Conservation (phyloP, 37 sponge, comb jelly and placozoan genomes). For the Halichondria panicea region DNA sequence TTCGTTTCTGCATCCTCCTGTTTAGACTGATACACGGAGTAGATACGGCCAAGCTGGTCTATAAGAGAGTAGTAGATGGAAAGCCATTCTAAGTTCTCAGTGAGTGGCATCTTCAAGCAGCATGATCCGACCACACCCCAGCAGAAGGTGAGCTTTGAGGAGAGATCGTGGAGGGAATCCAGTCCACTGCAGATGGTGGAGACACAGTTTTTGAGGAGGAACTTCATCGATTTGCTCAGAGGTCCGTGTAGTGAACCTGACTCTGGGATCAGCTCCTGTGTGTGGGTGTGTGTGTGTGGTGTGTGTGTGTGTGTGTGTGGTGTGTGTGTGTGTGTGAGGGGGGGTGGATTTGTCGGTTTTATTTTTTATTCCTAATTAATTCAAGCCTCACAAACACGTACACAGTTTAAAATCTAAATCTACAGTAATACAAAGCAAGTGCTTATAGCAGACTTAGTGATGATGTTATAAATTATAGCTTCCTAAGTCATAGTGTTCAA, state of each 20-base stretch:
- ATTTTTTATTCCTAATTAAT: background rate
- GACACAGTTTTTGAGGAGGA: conserved; percentile 34
- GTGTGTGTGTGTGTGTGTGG: too few relatives aligned
- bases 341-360: background rate
- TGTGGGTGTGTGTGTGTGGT: too few relatives aligned
- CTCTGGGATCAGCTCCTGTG: conserved; percentile 55
- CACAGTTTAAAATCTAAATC: background rate
- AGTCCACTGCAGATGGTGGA: conserved; percentile 17
- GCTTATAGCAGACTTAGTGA: background rate
- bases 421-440: background rate
- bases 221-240: conserved; percentile 14
- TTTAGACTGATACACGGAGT: conserved; percentile 12
- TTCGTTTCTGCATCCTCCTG: conserved; percentile 1
- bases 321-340: background rate
- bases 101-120: conserved; percentile 35
- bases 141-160: conserved; percentile 35
- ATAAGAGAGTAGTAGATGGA: conserved; percentile 25
- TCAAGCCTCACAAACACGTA: background rate
- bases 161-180: conserved; percentile 17
- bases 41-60: conserved; percentile 40
- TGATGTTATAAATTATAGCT: background rate
- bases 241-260: conserved; percentile 20
- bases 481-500: background rate
- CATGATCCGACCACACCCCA: conserved; percentile 49
- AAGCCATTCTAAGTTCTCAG: conserved; percentile 31